Evolutionary conservation across 2,113 vertebrate genomes (phyloP), one percentile per base, ranked within the genome.

Genomic region (Panthera leo): DNA sequence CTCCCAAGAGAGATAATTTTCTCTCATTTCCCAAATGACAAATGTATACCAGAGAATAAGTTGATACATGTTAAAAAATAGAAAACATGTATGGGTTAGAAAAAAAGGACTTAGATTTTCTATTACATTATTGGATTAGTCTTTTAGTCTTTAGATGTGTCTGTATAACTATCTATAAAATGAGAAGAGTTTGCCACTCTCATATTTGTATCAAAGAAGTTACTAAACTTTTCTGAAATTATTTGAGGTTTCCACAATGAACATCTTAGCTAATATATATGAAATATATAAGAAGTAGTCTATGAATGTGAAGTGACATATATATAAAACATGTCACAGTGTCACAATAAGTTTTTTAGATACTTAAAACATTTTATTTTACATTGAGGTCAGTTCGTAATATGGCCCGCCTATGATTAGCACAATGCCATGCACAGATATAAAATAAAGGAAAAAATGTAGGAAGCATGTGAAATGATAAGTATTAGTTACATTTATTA

Each of bases 21-120:
- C 73, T 48, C 90, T 67, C 90, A 80, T 27, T 11, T 95, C 97
- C 73, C 15, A 36, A 91, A 93, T 67, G 67, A 89, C 92, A 96
- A 63, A 67, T 92, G 7, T 53, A 23, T 86, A 71, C 18, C 36
- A 88, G 42, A 84, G 53, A 95, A 96, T 83, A 55, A 85, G 23
- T 34, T 25, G 48, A 71, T 76, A 82, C 3, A 88, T 36, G 34
- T n/a, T 21, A 39, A 76, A 29, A 97, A 97, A 82, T 80, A 45
- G 63, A 19, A 98, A 91, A 83, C 7, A 75, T 12, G 13, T 67
- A 89, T 92, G 19, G 3, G 27, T 19, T 25, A 79, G 68, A 93
- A 88, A 48, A 48, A 25, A 23, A 53, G 91, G 63, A 97, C 58
- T 63, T 36, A 31, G 36, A 89, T 80, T 96, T 6, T 85, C 15